Conservation (phyloP, 2,888 invertebrate species). For the Drosophila kuntzei region DNA sequence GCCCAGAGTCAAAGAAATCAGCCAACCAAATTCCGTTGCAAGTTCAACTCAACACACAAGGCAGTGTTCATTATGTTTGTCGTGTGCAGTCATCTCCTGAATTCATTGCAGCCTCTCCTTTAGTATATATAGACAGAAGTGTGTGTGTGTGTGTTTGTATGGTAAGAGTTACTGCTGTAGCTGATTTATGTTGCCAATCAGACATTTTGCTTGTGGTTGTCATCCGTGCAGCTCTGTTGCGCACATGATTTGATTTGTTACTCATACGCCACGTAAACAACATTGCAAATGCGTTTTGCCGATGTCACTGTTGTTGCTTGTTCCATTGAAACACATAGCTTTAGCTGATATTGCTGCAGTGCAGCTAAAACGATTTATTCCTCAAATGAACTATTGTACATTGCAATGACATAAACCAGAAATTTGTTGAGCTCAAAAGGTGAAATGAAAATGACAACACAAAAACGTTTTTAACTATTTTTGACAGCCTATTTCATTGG, state of each 20-base stretch:
- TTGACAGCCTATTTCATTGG: constrained; percentile 8
- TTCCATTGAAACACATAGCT: constrained; percentile 3
- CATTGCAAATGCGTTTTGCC: constrained; percentile 61
- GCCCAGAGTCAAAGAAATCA: constrained; percentile 40
- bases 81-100: constrained; percentile 28
- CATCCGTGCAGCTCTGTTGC: constrained; percentile 34
- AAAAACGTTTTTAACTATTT: constrained; percentile 7
- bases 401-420: constrained; percentile 15
- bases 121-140: constrained; percentile 1
- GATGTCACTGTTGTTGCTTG: neutral
- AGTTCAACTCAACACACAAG: constrained; percentile 49
- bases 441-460: constrained; percentile 19
- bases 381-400: constrained; percentile 25
- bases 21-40: constrained; percentile 46
- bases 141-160: constrained; percentile 14
- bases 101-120: constrained; percentile 27
- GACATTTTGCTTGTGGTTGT: constrained; percentile 69
- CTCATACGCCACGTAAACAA: constrained; percentile 79
- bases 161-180: constrained; percentile 22
- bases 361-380: constrained; percentile 7
- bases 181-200: constrained; percentile 82
- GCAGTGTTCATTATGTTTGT: constrained; percentile 73
- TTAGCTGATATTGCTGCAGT: constrained; percentile 1
- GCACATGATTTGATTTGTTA: constrained; percentile 71
- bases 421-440: constrained; percentile 16